Evolutionary conservation across 2,113 vertebrate genomes (phyloP).

Genomic region (Phyllopteryx taeniolatus): DNA sequence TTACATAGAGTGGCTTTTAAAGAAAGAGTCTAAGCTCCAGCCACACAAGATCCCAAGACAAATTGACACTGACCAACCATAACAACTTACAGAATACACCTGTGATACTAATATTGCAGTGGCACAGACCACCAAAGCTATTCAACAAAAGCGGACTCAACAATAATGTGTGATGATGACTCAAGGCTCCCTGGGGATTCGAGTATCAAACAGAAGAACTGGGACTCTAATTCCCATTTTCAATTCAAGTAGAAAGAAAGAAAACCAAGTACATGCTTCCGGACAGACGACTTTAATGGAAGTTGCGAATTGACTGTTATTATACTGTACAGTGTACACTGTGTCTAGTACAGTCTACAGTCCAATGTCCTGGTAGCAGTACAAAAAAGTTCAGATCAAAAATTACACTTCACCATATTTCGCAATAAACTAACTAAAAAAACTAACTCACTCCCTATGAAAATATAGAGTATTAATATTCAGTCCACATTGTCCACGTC

Average conservation of each 20-base stretch:
- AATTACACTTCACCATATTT: too few species aligned
- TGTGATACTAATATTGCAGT: conserved; percentile 29
- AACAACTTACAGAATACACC: conserved; percentile 23
- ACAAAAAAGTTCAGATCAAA: too few species aligned
- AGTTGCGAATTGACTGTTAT: too few species aligned
- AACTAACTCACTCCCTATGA: too few species aligned
- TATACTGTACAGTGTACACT: too few species aligned
- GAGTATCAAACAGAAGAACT: conserved; percentile 26
- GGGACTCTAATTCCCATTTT: conserved; percentile 33
- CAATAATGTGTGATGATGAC: conserved; percentile 24
- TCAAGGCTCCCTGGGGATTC: conserved; percentile 8
- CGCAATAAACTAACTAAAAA: too few species aligned
- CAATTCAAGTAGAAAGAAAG: conserved; percentile 9
- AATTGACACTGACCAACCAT: conserved; percentile 44
- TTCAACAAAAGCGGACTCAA: conserved; percentile 29
- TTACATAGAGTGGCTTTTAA: conserved; percentile 73
- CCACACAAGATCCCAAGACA: conserved; percentile 37
- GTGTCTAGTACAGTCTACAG: too few species aligned
- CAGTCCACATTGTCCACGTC: too few species aligned
- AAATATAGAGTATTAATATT: too few species aligned
- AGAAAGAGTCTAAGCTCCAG: conserved; percentile 37
- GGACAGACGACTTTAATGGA: not conserved
- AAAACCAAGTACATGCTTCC: not conserved
- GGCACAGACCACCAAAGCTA: conserved; percentile 15
- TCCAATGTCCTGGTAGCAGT: too few species aligned